Evolutionary conservation across 2,888 invertebrate species (phyloP).

Genomic region (Tortrix viridana): DNA sequence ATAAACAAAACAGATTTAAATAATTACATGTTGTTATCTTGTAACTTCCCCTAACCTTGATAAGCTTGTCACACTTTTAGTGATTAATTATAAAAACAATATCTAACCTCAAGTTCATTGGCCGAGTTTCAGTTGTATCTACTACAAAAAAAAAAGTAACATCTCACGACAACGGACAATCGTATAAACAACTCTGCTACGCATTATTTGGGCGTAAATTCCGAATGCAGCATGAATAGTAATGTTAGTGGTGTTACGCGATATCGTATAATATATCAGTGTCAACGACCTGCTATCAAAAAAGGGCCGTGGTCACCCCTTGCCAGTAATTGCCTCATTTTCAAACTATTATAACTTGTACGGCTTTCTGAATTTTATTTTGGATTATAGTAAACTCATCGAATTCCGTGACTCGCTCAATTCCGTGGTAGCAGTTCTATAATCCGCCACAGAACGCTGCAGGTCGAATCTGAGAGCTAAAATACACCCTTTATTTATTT

Average conservation of each 20-base stretch:
- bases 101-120: conserved; percentile 20
- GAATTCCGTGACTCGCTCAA: too few relatives aligned
- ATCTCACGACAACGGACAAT: neutral
- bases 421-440: too few relatives aligned
- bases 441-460: too few relatives aligned
- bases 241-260: neutral
- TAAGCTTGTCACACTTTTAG: neutral
- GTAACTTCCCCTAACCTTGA: conserved; percentile 2
- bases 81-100: conserved; percentile 15
- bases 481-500: too few relatives aligned
- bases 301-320: conserved; percentile 19
- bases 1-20: neutral
- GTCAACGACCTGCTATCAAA: conserved; percentile 35
- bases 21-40: conserved; percentile 1
- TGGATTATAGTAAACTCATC: too few relatives aligned
- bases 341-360: conserved; percentile 7
- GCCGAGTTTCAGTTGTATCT: conserved; percentile 15
- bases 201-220: neutral
- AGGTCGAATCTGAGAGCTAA: too few relatives aligned
- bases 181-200: neutral
- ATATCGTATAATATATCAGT: conserved; percentile 24
- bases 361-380: neutral
- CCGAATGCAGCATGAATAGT: neutral
- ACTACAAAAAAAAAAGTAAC: neutral
- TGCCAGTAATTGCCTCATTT: neutral